Base-by-base conservation (phyloP, 2,888 invertebrate genomes). In the Tethea ocularis region DNA sequence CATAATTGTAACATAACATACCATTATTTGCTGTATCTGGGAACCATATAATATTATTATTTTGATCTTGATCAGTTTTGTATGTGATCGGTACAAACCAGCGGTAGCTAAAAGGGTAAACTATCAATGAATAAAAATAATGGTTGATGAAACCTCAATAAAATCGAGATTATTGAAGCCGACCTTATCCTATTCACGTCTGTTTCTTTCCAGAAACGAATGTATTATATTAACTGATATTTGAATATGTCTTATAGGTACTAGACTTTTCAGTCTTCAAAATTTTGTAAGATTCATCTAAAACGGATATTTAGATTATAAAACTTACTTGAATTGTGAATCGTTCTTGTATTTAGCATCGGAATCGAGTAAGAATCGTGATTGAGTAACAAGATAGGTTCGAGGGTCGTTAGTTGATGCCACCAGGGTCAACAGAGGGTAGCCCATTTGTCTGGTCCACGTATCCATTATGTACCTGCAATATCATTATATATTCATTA, bases 401-500 rank as follows among this genome's bases (percentile, higher is more conserved):
- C 93, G 88, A 8, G 82, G 91, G 58, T 76, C 78, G 62, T 75
- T 83, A 13, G 82, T 87, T 56, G 86, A 89, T 0, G 78, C 81
- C 0, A 78, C 81, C 1, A 97, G 95, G 1, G 89, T 94, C 3
- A 98, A 88, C 0, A 98, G 93, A 0, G 98, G 98, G 74, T 95
- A 96, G 0, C 98, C 98, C 96, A 96, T 97, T 87, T 98, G 98
- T 51, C 94, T 94, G 0, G 97, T 98, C 97, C 97, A 98, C 0
- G 98, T 97, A 76, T 97, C 95, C 97, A 98, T 97, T 61, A 97
- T 94, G 51, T 93, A 82, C 6, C 95, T 94, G 62, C 61, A 79
- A 74, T 56, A 56, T 51, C 13, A 53, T 15, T 23, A 54, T 15
- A 51, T 10, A 26, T 15, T 55, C 7, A 17, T 41, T 7, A 15